Evolutionary conservation across 2,113 vertebrate species (phyloP).

Genomic region (Pedetes capensis): DNA sequence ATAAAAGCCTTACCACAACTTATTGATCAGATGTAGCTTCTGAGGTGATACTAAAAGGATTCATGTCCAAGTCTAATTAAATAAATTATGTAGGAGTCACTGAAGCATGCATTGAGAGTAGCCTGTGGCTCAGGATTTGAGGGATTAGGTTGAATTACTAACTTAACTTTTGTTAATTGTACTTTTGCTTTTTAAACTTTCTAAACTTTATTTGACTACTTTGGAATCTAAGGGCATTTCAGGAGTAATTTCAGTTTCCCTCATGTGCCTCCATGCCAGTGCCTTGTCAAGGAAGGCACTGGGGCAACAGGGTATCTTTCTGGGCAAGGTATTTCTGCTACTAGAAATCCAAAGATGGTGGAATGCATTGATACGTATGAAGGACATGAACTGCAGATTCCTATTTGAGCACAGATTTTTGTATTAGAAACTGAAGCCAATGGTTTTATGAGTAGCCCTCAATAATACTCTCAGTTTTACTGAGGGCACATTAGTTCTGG

Average conservation of each 20-base stretch:
- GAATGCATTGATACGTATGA: background rate
- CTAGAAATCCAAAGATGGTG: background rate
- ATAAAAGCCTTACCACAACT: background rate
- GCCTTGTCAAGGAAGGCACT: background rate
- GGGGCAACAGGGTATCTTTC: background rate
- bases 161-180: background rate
- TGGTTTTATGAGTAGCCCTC: background rate
- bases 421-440: constrained; percentile 6
- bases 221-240: constrained; percentile 17
- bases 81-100: background rate
- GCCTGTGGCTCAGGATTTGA: constrained; percentile 9
- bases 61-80: background rate
- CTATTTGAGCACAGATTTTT: constrained; percentile 9
- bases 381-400: background rate
- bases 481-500: background rate
- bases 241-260: background rate
- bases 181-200: constrained; percentile 8
- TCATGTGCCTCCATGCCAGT: background rate
- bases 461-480: background rate
- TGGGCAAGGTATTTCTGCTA: background rate
- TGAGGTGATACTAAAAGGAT: background rate
- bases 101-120: background rate
- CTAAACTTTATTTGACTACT: background rate
- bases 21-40: background rate
- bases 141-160: background rate